phyloP scores from a whole-genome alignment of 2,113 vertebrate species.

The Chelonoidis abingdonii region DNA sequence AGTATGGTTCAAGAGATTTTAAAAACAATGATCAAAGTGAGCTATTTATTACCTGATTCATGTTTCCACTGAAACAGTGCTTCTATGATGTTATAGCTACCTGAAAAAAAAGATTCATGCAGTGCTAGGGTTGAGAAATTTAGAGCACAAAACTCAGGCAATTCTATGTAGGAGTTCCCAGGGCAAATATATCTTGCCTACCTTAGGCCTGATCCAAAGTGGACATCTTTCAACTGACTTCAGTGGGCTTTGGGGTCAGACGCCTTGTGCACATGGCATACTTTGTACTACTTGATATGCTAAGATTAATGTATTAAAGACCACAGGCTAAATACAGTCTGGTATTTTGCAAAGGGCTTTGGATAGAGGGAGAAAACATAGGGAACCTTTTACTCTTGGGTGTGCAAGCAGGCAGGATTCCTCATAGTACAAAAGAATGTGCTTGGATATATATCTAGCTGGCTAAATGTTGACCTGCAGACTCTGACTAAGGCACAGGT shows the following conservation, averaged over 20 bases:
- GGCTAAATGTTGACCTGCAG: neutral
- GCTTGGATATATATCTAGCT: neutral
- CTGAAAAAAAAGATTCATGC: conserved; percentile 58
- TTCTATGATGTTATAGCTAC: conserved; percentile 77
- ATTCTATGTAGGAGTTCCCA: conserved; percentile 5
- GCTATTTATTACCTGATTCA: conserved; percentile 85
- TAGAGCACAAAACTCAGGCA: conserved; percentile 41
- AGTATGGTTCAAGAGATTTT: conserved; percentile 84
- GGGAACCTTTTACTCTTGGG: neutral
- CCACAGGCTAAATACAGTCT: neutral
- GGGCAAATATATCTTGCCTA: neutral
- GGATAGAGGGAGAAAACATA: neutral
- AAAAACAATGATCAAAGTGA: conserved; percentile 85
- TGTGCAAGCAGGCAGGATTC: neutral
- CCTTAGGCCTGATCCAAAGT: neutral
- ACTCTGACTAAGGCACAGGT: neutral
- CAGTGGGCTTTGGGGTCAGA: neutral
- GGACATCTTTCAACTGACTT: neutral
- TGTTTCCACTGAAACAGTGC: conserved; percentile 78
- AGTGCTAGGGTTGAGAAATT: neutral
- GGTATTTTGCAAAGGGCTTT: neutral
- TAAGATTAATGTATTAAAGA: neutral
- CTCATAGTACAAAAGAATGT: neutral
- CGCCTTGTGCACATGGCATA: neutral
- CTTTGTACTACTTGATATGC: neutral